Evolutionary conservation across 2,888 invertebrate genomes (phyloP), one percentile per base, ranked within the genome.

Genomic region (Drepanosiphum platanoidis): DNA sequence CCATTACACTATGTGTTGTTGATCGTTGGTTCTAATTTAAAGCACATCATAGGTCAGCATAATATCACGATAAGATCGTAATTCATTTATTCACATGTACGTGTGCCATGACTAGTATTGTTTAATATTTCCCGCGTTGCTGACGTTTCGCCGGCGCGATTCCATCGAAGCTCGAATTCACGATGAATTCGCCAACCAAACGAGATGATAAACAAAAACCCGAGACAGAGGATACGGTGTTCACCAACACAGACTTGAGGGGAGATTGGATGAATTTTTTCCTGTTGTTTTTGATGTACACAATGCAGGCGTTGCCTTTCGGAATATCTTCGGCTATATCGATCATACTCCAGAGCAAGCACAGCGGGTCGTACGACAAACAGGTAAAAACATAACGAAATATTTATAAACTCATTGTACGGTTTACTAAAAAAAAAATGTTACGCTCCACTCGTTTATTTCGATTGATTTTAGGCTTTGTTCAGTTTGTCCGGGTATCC

Each of bases 241-340:
- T 9, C 30, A 34, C 36, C 30, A 86, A 86, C 9, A 61, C 83
- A 39, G 68, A 79, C n/a, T 30, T 79, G n/a, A 32, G 42, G 9
- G 86, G 80, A 27, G 86, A 86, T 34, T 7, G 71, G 39, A 70
- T 39, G 42, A 86, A 86, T 61, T 22, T 86, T 7, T 15, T 71
- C 30, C 32, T 86, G 30, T 70, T 86, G 39, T 52, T 70, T 18
- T 18, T 71, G 13, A 27, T 86, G 27, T 86, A 86, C 68, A 30
- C 58, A 15, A 46, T 86, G 68, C 86, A 86, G 61, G 71, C 39
- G 1, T 4, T 70, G 22, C 39, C 71, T 39, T 3, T 52, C 4
- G 78, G 70, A 46, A 36, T 86, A 30, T 11, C 58, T 8, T 1
- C 18, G 3, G 79, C 72, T 0, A n/a, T 86, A 46, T 42, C 86